Evolutionary conservation across 2,113 vertebrate genomes (phyloP).

Genomic region (Oncorhynchus nerka): DNA sequence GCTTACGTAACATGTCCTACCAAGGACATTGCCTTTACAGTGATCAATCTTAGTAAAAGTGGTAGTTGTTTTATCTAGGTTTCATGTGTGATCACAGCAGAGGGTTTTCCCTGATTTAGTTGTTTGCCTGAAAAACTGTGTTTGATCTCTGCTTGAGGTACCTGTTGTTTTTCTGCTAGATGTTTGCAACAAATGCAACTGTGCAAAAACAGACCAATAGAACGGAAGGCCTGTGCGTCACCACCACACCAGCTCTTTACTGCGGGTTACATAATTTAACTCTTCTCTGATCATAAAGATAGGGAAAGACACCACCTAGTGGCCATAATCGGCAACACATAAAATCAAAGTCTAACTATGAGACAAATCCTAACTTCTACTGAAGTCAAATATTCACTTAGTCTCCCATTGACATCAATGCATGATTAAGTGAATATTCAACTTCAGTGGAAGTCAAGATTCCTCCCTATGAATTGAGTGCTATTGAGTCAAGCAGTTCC

Average conservation of each 20-base stretch:
- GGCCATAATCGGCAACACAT: neutral
- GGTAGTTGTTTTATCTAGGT: neutral
- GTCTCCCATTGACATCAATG: no score
- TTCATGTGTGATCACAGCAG: neutral
- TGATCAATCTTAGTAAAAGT: neutral
- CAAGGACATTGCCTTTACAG: neutral
- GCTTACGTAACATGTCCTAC: neutral
- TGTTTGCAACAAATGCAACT: neutral
- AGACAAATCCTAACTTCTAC: no score
- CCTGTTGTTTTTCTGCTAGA: neutral
- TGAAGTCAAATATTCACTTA: no score
- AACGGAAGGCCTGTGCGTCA: neutral
- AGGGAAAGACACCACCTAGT: neutral
- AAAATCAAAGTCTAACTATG: no score
- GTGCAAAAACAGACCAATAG: neutral
- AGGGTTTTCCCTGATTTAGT: neutral
- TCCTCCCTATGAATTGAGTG: no score
- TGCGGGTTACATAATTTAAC: neutral
- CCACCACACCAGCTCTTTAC: neutral
- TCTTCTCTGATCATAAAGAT: neutral
- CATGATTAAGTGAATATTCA: no score
- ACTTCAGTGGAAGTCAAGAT: no score
- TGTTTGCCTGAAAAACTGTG: neutral
- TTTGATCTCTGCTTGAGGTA: neutral
- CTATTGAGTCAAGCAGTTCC: no score